Conservation (phyloP, 2,113 vertebrate genomes). For the Neomonachus schauinslandi region DNA sequence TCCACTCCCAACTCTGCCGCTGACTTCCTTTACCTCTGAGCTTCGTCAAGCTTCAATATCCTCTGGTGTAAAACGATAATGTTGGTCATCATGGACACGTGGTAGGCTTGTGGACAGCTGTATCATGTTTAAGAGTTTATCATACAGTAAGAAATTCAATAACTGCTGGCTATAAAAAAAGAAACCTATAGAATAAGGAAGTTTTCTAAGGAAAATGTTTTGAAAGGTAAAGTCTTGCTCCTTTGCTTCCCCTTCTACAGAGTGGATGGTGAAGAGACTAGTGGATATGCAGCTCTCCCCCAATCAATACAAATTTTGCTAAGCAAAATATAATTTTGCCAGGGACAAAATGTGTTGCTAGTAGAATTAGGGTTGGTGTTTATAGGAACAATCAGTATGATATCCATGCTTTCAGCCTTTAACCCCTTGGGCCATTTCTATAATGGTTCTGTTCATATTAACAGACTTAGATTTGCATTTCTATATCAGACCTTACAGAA, state of each 20-base stretch:
- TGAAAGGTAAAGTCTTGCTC: not conserved
- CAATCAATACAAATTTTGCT: not conserved
- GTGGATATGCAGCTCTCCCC: not conserved
- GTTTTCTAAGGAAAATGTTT: not conserved
- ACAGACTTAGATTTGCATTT: not conserved
- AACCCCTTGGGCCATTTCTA: not conserved
- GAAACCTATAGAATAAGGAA: not conserved
- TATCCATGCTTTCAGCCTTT: not conserved
- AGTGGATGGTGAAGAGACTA: not conserved
- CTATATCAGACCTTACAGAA: not conserved
- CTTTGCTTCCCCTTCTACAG: not conserved
- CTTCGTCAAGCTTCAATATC: not conserved
- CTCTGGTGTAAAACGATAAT: not conserved
- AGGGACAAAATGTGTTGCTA: not conserved
- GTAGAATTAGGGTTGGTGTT: not conserved
- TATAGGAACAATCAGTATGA: not conserved
- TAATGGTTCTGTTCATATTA: not conserved
- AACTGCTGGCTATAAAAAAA: not conserved
- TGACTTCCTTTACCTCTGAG: not conserved
- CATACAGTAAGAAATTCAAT: not conserved
- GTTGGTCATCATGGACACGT: rapidly evolving
- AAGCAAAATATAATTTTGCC: not conserved
- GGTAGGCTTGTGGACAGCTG: rapidly evolving
- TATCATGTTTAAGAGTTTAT: not conserved
- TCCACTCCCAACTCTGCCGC: not conserved